Evolutionary conservation across 2,888 invertebrate genomes (phyloP), one percentile per base, ranked within the genome.

Genomic region (Unio delphinus): DNA sequence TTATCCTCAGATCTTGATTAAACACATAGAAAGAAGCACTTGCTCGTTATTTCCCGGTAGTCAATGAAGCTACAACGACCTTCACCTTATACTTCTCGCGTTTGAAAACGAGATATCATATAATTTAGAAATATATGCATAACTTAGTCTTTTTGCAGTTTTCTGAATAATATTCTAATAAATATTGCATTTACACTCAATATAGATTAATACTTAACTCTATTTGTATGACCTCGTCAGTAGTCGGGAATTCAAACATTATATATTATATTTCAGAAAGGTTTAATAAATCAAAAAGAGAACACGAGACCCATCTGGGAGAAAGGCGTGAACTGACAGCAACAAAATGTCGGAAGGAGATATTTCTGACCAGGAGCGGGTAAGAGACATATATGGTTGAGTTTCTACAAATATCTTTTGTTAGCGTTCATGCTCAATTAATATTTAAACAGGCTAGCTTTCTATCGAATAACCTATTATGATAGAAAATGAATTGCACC

Each of bases 351-450:
- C 85, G 72, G 84, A 82, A 69, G 84, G 81, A 54, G 82, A 83
- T 63, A 84, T 87, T 68, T 82, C 84, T 57, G 87, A 86, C 64
- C 79, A 81, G 72, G 86, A 87, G 69, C 83, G 81, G 83, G 87
- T 86, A 79, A 69, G 62, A 55, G 15, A 45, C 15, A 45, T 45
- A 11, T 45, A 45, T 45, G 45, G 3, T 45, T 15, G 15, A 45
- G 45, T 45, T 45, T 45, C 45, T 15, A 15, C 45, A 15, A 11
- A 45, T 45, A 45, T 45, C 8, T 45, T 45, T 11, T 45, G 45
- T 45, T 45, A 45, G 45, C 15, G 2, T 45, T 45, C 45, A 45
- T 15, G 45, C 45, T 45, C 11, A 15, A 45, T 45, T 45, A 15
- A 45, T 15, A 45, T 15, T 11, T 1, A 45, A 45, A 45, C 15